Conservation (phyloP, 1,140 invertebrate species). For the Drosophila trapezifrons region DNA sequence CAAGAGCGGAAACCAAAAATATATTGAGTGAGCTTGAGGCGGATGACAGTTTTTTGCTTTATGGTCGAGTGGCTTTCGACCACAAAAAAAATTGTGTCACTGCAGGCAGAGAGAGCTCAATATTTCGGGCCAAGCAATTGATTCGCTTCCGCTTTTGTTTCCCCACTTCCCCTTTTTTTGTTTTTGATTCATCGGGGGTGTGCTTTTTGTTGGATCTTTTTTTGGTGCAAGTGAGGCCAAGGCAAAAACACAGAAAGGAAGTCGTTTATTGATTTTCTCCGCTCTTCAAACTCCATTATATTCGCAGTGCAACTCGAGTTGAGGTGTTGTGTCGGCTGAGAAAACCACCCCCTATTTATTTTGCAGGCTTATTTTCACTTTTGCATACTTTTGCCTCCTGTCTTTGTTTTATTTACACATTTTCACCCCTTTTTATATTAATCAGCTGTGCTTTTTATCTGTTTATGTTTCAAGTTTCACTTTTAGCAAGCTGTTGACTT, state of each 20-base stretch:
- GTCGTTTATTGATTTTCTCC: slow-evolving; percentile 72
- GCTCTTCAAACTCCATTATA: slow-evolving; percentile 29
- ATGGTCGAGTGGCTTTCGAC: slow-evolving; percentile 33
- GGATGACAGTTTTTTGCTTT: slow-evolving; percentile 20
- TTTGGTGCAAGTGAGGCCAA: slow-evolving; percentile 35
- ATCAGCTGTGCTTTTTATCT: slow-evolving; percentile 20
- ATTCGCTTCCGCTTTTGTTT: slow-evolving; percentile 23
- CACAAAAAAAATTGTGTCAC: slow-evolving; percentile 48
- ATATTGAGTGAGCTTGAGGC: slow-evolving; percentile 27
- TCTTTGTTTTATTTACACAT: slow-evolving; percentile 14
- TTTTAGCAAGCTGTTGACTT: slow-evolving; percentile 23
- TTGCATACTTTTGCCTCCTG: slow-evolving; percentile 18
- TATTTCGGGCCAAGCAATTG: slow-evolving; percentile 22
- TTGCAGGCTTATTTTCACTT: slow-evolving; percentile 5
- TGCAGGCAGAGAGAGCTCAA: slow-evolving; percentile 27
- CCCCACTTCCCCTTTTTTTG: slow-evolving; percentile 7
- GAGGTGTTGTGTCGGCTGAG: slow-evolving; percentile 8
- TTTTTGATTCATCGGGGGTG: slow-evolving; percentile 24
- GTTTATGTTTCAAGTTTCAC: slow-evolving; percentile 30
- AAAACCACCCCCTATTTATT: slow-evolving; percentile 7
- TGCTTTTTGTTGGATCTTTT: slow-evolving; percentile 17
- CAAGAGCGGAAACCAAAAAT: slow-evolving; percentile 41
- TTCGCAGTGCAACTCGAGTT: slow-evolving; percentile 19
- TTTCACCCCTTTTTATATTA: slow-evolving; percentile 18
- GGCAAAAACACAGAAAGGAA: slow-evolving; percentile 33